These are phyloP conservation scores for Cariama cristata DNA, from an alignment of 2,113 vertebrate species.

Conservation along the genomic window DNA sequence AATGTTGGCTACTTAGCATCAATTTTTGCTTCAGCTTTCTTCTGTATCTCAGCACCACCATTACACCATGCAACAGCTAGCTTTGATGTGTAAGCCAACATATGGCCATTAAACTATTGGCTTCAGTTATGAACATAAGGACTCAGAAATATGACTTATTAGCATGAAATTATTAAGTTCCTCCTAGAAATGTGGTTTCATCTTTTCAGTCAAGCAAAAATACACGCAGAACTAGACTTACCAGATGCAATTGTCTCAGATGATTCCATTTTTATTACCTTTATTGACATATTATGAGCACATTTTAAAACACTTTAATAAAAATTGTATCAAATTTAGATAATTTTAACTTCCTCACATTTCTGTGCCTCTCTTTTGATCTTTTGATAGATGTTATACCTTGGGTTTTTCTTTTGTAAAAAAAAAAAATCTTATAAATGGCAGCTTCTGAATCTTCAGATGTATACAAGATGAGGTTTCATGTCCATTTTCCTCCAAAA, in stretches of 20 bases:
- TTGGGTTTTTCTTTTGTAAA: background rate
- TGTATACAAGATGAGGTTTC: background rate
- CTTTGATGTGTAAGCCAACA: slow-evolving; percentile 53
- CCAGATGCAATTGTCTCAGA: background rate
- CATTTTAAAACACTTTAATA: background rate
- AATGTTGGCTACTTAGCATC: slow-evolving; percentile 26
- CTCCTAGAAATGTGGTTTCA: background rate
- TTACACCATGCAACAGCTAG: background rate
- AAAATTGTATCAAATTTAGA: background rate
- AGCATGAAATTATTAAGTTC: slow-evolving; percentile 11
- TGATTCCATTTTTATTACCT: background rate
- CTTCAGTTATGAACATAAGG: slow-evolving; percentile 38
- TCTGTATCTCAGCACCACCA: background rate
- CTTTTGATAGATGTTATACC: background rate
- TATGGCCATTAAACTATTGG: slow-evolving; percentile 56
- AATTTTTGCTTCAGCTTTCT: slow-evolving; percentile 20
- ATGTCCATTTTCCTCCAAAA: background rate
- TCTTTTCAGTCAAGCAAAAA: background rate
- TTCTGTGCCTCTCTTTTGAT: background rate
- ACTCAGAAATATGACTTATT: slow-evolving; percentile 30
- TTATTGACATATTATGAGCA: background rate
- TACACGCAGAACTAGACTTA: background rate
- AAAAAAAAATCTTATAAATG: background rate
- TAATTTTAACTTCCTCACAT: background rate
- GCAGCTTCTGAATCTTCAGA: background rate